A percentile compares a stretch with the other conserved stretches of the same genome.
Evolutionary conservation across 2,113 vertebrate species (phyloP).

Genomic region (Origma solitaria): DNA sequence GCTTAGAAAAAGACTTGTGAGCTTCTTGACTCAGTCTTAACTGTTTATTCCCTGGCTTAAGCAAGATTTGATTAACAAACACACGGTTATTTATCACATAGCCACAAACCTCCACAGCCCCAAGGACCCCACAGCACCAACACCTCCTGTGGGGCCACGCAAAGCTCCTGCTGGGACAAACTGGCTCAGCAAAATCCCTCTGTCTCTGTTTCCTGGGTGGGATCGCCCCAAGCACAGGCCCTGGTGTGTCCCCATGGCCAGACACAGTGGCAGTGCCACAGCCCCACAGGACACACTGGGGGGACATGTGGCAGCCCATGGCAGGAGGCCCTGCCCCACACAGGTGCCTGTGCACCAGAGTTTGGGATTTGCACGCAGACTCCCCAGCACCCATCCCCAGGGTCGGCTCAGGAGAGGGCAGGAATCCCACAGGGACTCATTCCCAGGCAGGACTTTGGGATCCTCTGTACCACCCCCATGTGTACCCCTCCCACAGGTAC

Average conservation of each 20-base stretch:
- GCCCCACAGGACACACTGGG: fast-evolving
- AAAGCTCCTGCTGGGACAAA: neutral
- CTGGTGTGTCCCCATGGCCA: neutral
- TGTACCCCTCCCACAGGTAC: neutral
- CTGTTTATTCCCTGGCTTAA: too few species aligned
- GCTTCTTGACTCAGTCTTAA: too few species aligned
- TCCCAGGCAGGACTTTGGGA: neutral
- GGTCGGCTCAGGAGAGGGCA: neutral
- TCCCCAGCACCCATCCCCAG: neutral
- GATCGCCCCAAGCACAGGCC: neutral
- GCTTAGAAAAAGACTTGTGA: too few species aligned
- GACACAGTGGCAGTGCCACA: neutral
- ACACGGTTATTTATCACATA: too few species aligned
- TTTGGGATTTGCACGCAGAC: neutral
- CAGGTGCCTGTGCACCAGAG: neutral
- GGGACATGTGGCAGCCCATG: neutral
- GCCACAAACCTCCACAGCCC: neutral
- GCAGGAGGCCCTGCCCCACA: neutral
- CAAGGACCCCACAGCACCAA: neutral
- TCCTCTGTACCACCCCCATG: neutral
- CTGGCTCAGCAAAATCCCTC: neutral
- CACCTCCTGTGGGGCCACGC: neutral
- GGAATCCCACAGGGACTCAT: neutral
- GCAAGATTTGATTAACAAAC: too few species aligned
- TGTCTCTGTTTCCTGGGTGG: neutral